These are phyloP conservation scores for Petrolisthes manimaculis DNA, from an alignment of 2,888 invertebrate species.

Conservation along the genomic window DNA sequence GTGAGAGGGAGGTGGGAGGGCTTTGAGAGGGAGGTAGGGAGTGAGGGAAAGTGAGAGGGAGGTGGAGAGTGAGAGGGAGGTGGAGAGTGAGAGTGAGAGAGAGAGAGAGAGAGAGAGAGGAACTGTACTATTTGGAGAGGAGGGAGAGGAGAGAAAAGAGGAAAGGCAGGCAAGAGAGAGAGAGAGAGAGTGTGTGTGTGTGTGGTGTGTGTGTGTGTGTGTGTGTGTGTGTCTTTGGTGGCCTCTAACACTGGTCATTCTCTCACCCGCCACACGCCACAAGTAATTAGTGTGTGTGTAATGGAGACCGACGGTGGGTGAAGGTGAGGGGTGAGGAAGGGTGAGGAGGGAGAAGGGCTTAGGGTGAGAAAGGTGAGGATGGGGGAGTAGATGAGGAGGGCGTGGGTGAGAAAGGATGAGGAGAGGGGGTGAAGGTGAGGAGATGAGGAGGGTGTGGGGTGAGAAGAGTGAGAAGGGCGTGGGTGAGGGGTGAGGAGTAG, in stretches of 20 bases:
- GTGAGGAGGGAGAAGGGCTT: too few species aligned
- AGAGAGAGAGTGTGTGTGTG: background rate
- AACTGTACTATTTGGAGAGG: too few species aligned
- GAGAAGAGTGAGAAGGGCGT: too few species aligned
- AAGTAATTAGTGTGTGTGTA: constrained; percentile 5
- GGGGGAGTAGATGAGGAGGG: background rate
- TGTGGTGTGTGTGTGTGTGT: background rate
- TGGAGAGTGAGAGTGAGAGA: background rate
- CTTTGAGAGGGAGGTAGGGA: background rate
- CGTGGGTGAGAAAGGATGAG: background rate
- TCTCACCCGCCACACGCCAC: background rate
- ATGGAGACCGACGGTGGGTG: background rate
- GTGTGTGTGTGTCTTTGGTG: background rate
- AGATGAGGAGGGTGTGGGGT: background rate
- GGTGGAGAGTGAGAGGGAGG: background rate
- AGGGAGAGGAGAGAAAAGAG: background rate
- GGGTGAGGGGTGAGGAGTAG: background rate
- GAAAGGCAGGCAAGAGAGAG: background rate
- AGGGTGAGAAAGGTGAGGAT: background rate
- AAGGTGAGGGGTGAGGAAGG: background rate
- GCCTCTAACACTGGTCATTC: background rate
- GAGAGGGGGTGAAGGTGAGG: background rate
- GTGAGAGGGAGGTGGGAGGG: background rate
- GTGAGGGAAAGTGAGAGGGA: background rate
- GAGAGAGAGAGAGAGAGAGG: background rate